These are phyloP conservation scores for Forbesichthys papilliferus DNA, from an alignment of 2,113 vertebrate genomes.

Conservation along the genomic window DNA sequence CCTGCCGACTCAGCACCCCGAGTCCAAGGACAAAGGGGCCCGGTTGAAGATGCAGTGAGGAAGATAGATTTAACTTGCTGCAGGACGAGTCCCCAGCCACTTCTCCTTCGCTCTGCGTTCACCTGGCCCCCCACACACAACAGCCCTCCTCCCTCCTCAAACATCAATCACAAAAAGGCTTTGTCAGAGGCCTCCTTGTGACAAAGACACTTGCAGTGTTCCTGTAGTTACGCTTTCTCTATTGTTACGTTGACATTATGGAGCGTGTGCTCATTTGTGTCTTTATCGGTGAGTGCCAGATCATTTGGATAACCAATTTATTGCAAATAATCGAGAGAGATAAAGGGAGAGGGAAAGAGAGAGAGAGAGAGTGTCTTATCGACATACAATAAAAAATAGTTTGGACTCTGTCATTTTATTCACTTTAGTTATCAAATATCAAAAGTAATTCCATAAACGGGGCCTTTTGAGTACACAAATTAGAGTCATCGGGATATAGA, in stretches of 20 bases:
- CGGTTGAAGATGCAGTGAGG: slow-evolving; percentile 55
- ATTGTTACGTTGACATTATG: slow-evolving; percentile 13
- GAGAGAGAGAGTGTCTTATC: background rate
- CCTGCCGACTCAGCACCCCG: slow-evolving; percentile 62
- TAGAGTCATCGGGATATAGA: slow-evolving; percentile 29
- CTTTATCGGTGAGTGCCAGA: background rate
- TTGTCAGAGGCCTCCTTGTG: slow-evolving; percentile 17
- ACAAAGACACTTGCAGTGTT: background rate
- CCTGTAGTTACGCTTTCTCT: slow-evolving; percentile 27
- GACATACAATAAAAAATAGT: slow-evolving; percentile 22
- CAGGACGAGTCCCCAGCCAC: slow-evolving; percentile 58
- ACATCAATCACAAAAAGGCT: slow-evolving; percentile 45
- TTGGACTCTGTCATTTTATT: slow-evolving; percentile 42
- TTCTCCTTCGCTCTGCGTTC: slow-evolving; percentile 48
- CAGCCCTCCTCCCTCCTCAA: background rate
- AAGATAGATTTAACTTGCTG: slow-evolving; percentile 67
- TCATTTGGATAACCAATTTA: too few species aligned
- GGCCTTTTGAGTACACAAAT: slow-evolving; percentile 49
- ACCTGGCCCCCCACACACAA: slow-evolving; percentile 33
- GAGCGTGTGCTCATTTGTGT: background rate
- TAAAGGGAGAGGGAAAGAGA: background rate
- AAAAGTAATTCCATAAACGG: slow-evolving; percentile 43
- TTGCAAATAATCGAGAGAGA: background rate
- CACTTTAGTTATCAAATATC: slow-evolving; percentile 36
- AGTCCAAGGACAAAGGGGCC: slow-evolving; percentile 60